Evolutionary conservation across 2,113 vertebrate genomes (phyloP), one percentile per base, ranked within the genome.

Genomic region (Phylloscopus trochiloides): DNA sequence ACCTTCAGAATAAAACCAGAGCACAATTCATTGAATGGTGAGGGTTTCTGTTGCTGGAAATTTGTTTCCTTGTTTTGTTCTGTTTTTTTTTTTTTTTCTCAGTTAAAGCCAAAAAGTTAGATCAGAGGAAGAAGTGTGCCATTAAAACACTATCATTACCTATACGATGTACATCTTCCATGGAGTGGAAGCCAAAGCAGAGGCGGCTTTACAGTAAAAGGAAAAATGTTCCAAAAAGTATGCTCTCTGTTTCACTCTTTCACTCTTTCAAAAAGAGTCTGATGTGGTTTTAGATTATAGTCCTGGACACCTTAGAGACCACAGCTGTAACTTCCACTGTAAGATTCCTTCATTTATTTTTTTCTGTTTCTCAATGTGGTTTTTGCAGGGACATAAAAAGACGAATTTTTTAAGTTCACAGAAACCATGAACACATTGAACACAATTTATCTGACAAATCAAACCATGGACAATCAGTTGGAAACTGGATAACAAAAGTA

Each of bases 301-400:
- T 81, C 61, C 29, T 89, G 68, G 52, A 92, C 83, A 83, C 42
- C 72, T 92, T 91, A 79, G 68, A 93, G 65, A 91, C 92, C 80
- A 63, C 73, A 92, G 36, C n/a, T 80, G 67, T 50, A 94, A 76
- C 70, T 96, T 73, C 34, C 72, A 76, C 43, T 77, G 65, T 82
- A 96, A 96, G 76, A 97, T 81, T 48, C 78, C 75, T 97, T 97
- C 20, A 85, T 97, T 96, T 96, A 80, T 95, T 96, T 97, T 92
- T 95, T 34, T n/a, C 86, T 96, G 17, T 96, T 94, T 97, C 92
- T 95, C 88, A 97, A 59, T 86, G 77, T 94, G 62, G 51, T 68
- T 97, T 97, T 97, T 97, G 86, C 75, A 61, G 80, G 77, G 51
- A 90, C 91, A 97, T 93, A 95, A 96, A 96, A 96, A 95, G 48